Evolutionary conservation across 2,113 vertebrate genomes (phyloP).

Genomic region (Meriones unguiculatus): DNA sequence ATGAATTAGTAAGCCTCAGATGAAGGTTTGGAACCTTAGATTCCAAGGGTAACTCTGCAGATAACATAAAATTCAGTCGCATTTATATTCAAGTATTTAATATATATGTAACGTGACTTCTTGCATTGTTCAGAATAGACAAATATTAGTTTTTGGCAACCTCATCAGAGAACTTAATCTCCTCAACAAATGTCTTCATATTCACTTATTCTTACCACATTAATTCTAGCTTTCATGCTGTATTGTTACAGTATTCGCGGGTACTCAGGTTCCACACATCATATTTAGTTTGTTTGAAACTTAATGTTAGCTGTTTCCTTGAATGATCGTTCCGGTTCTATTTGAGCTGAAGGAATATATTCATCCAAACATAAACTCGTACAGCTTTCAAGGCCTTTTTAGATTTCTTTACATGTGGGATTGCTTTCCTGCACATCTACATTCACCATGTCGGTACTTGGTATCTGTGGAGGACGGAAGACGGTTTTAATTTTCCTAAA

Average conservation of each 20-base stretch:
- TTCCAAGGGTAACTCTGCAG: background rate
- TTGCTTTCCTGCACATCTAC: background rate
- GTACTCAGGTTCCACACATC: background rate
- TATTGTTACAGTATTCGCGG: background rate
- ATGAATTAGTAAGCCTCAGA: background rate
- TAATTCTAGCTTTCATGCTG: background rate
- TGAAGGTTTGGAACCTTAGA: background rate
- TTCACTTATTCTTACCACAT: background rate
- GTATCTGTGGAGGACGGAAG: background rate
- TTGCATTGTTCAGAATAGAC: background rate
- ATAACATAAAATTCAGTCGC: background rate
- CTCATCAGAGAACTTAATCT: background rate
- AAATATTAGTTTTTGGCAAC: background rate
- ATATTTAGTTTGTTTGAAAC: background rate
- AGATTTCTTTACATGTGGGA: background rate
- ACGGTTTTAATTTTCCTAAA: background rate
- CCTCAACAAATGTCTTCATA: background rate
- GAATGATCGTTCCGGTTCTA: background rate
- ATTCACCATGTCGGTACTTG: background rate
- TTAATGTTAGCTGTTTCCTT: background rate
- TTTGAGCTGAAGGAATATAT: background rate
- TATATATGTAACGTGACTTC: background rate
- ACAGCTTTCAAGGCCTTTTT: background rate
- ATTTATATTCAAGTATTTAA: background rate
- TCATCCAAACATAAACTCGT: background rate